These are phyloP conservation scores for Myiotriccus ornatus DNA, from an alignment of 2,797 vertebrate genomes.

Conservation along the genomic window DNA sequence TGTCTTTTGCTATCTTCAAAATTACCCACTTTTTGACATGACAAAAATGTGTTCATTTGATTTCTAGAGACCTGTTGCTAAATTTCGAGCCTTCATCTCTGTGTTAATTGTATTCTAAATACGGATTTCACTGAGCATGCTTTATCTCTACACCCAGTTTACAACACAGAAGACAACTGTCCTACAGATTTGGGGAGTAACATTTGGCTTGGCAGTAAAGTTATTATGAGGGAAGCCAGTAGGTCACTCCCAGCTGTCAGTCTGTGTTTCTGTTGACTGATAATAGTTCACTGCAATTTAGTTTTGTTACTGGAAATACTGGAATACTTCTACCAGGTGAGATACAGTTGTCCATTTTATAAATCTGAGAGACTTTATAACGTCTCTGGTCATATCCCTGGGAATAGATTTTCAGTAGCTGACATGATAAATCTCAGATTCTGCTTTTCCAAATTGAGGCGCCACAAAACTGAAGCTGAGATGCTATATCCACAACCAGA, in stretches of 20 bases:
- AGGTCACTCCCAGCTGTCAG: not conserved
- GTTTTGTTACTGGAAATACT: not conserved
- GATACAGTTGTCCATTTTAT: not conserved
- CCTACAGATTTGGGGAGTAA: not conserved
- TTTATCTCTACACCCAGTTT: not conserved
- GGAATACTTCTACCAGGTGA: not conserved
- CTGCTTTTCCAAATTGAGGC: not conserved
- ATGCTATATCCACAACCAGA: not conserved
- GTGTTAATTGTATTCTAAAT: not conserved
- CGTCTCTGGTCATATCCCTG: accelerated
- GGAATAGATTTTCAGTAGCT: not conserved
- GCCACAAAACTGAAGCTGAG: not conserved
- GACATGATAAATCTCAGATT: not conserved
- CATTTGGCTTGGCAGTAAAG: not conserved
- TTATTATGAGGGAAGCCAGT: not conserved
- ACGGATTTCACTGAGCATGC: not conserved
- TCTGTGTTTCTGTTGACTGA: not conserved
- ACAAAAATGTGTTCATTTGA: not conserved
- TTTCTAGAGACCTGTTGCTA: not conserved
- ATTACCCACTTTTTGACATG: not conserved
- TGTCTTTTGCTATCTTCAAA: not conserved
- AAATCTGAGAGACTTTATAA: not conserved
- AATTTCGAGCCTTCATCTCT: not conserved
- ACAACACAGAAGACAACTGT: not conserved
- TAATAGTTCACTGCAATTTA: not conserved